Evolutionary conservation across 2,797 vertebrate genomes (phyloP).

Genomic region (Labroides dimidiatus): DNA sequence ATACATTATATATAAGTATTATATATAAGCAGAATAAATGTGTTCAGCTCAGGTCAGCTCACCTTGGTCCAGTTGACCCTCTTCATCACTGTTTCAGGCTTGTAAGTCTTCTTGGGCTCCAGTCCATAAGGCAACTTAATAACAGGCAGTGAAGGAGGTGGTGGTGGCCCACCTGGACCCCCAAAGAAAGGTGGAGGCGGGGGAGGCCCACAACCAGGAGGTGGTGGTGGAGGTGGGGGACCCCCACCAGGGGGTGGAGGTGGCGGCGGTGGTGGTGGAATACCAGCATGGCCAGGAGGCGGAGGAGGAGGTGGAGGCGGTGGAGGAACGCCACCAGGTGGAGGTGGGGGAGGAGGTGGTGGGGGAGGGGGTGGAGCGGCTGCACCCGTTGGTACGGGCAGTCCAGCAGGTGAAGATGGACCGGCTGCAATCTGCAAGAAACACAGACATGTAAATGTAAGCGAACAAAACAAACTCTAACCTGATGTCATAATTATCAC

Average conservation of each 20-base stretch:
- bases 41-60: slow-evolving; percentile 36
- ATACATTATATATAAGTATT: neutral
- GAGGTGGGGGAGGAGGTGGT: slow-evolving; percentile 83
- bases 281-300: slow-evolving; percentile 58
- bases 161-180: slow-evolving; percentile 73
- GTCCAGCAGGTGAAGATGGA: slow-evolving; percentile 51
- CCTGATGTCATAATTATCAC: too few species aligned
- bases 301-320: slow-evolving; percentile 79
- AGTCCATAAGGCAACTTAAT: slow-evolving; percentile 92
- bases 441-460: too few species aligned
- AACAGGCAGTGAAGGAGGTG: slow-evolving; percentile 69
- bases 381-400: slow-evolving; percentile 68
- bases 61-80: slow-evolving; percentile 99
- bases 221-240: slow-evolving; percentile 85
- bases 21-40: neutral
- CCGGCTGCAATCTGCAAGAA: slow-evolving; percentile 74
- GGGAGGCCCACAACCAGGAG: slow-evolving; percentile 80
- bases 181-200: slow-evolving; percentile 81
- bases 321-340: slow-evolving; percentile 69
- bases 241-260: slow-evolving; percentile 81
- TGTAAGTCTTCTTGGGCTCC: slow-evolving; percentile 92
- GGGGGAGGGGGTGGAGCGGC: slow-evolving; percentile 75
- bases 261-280: slow-evolving; percentile 79
- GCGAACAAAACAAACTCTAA: too few species aligned
- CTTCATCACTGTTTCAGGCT: slow-evolving; percentile 92